Conservation (phyloP, 2,113 vertebrate genomes). For the Clinocottus analis region DNA sequence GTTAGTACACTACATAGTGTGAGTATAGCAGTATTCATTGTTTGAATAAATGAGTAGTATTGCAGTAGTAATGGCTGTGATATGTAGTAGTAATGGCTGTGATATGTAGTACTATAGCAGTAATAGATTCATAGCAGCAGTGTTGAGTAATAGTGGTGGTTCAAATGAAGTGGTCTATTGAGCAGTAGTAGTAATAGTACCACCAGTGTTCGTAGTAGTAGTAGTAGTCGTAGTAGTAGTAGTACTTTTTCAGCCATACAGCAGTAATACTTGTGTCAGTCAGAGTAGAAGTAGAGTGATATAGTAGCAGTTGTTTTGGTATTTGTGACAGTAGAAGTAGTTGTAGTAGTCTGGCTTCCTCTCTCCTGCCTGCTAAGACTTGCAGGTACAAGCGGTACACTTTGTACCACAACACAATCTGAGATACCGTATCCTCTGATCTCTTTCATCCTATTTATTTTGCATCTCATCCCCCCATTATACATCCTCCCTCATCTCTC, state of each 20-base stretch:
- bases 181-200: neutral
- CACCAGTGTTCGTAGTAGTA: neutral
- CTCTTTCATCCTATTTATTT: slow-evolving; percentile 42
- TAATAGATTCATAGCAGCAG: neutral
- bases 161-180: too few relatives aligned
- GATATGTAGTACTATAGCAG: neutral
- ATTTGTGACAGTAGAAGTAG: neutral
- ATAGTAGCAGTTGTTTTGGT: neutral
- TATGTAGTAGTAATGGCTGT: too few relatives aligned
- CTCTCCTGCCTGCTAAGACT: slow-evolving; percentile 52
- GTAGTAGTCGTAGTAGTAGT: neutral
- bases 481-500: slow-evolving; percentile 22
- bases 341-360: slow-evolving; percentile 25
- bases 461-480: slow-evolving; percentile 9
- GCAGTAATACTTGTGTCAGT: too few relatives aligned
- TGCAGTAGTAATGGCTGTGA: too few relatives aligned
- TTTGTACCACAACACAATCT: slow-evolving; percentile 22
- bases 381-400: slow-evolving; percentile 51
- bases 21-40: neutral
- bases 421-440: slow-evolving; percentile 8
- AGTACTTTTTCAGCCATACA: neutral
- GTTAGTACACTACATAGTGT: neutral
- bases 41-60: neutral
- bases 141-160: too few relatives aligned
- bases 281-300: too few relatives aligned